phyloP scores from a whole-genome alignment of 2,888 invertebrate species.

The Aphodius granarius region DNA sequence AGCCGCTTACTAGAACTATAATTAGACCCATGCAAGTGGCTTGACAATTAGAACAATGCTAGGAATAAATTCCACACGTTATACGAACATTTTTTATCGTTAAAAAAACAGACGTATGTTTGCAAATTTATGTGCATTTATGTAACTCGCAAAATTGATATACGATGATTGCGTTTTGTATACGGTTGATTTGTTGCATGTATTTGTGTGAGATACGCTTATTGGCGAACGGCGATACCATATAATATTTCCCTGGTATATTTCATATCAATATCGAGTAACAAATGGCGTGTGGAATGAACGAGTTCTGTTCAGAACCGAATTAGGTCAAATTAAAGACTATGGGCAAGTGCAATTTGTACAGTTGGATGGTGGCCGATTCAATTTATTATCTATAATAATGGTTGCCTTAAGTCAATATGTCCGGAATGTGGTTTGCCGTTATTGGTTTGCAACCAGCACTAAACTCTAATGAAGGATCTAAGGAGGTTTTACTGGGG shows the following conservation, averaged over 20 bases:
- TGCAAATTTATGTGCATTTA: not conserved
- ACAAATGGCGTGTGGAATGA: not conserved
- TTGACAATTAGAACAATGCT: too few relatives aligned
- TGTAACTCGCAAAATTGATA: not conserved
- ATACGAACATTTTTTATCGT: not conserved
- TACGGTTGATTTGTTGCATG: not conserved
- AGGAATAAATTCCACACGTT: too few relatives aligned
- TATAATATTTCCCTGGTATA: not conserved
- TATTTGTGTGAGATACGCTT: not conserved
- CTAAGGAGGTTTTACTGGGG: not conserved
- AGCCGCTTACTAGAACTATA: too few relatives aligned
- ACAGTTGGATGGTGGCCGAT: not conserved
- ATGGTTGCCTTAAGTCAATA: not conserved
- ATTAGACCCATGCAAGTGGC: too few relatives aligned
- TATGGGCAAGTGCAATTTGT: not conserved
- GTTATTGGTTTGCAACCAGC: not conserved
- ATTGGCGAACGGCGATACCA: not conserved
- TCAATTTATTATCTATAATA: not conserved
- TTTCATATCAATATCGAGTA: not conserved
- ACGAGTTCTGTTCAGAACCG: not conserved
- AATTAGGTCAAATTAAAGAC: not conserved
- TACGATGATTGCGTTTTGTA: not conserved
- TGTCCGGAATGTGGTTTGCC: not conserved
- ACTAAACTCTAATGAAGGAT: not conserved
- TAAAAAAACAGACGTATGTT: not conserved